phyloP scores from a whole-genome alignment of 2,888 invertebrate genomes.

The Amaurobius ferox region DNA sequence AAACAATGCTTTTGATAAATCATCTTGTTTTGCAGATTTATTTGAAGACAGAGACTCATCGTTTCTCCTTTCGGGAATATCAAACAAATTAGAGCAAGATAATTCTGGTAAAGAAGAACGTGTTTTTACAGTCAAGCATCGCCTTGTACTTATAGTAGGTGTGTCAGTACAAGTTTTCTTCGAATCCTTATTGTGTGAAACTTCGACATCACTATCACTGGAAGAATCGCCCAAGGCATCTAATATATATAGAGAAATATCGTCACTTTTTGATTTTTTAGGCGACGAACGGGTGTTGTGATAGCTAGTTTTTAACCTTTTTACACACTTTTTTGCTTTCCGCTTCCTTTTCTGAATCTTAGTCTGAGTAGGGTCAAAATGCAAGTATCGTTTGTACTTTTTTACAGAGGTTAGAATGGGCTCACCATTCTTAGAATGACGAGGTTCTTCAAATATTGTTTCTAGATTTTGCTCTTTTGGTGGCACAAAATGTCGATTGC shows the following conservation, averaged over 20 bases:
- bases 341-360: constrained; percentile 50
- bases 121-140: not conserved
- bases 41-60: not conserved
- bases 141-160: not conserved
- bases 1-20: not conserved
- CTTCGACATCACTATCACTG: constrained; percentile 29
- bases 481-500: constrained; percentile 56
- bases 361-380: constrained; percentile 45
- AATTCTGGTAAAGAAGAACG: not conserved
- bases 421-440: constrained; percentile 43
- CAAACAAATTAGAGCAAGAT: not conserved
- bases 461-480: constrained; percentile 65
- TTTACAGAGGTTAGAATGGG: constrained; percentile 47
- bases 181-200: not conserved
- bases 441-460: constrained; percentile 68
- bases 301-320: not conserved
- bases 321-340: constrained; percentile 52
- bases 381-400: constrained; percentile 50
- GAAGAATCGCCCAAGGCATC: constrained; percentile 41
- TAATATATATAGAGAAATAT: constrained; percentile 31
- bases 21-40: not conserved
- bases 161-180: not conserved
- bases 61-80: not conserved
- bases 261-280: not conserved
- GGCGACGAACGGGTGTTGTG: constrained; percentile 34